phyloP scores from a whole-genome alignment of 2,797 vertebrate genomes.

The Natrix natrix region DNA sequence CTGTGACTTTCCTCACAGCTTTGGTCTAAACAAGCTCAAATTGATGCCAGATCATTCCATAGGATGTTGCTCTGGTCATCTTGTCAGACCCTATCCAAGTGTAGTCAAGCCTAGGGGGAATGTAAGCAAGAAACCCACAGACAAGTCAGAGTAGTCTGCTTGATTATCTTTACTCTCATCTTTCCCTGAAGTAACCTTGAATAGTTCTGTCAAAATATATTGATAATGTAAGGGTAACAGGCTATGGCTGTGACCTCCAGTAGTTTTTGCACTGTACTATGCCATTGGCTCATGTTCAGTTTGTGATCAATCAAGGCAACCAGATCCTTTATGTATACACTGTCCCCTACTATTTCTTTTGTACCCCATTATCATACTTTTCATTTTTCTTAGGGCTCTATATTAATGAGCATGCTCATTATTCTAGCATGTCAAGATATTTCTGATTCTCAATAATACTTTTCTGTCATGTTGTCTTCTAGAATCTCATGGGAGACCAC shows the following conservation, averaged over 20 bases:
- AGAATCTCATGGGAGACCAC: background rate
- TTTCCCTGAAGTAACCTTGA: background rate
- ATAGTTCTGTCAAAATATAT: background rate
- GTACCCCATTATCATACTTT: background rate
- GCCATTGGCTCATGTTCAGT: background rate
- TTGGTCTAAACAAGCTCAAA: background rate
- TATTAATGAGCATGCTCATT: background rate
- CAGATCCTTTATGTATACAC: background rate
- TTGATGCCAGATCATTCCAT: background rate
- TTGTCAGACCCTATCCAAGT: background rate
- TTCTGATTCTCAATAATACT: background rate
- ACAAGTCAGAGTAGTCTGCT: background rate
- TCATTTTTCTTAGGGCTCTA: background rate
- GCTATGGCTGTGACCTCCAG: background rate
- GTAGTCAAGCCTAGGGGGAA: background rate
- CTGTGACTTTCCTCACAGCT: background rate
- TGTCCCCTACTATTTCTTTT: background rate
- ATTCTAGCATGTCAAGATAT: background rate
- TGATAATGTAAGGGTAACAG: background rate
- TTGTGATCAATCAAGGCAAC: background rate
- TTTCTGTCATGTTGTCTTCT: background rate
- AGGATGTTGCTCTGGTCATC: background rate
- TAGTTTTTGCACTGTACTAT: background rate
- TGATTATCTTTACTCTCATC: background rate
- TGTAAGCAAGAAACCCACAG: background rate